These are phyloP conservation scores for Myotis davidii DNA, from an alignment of 2,113 vertebrate species.

Conservation along the genomic window DNA sequence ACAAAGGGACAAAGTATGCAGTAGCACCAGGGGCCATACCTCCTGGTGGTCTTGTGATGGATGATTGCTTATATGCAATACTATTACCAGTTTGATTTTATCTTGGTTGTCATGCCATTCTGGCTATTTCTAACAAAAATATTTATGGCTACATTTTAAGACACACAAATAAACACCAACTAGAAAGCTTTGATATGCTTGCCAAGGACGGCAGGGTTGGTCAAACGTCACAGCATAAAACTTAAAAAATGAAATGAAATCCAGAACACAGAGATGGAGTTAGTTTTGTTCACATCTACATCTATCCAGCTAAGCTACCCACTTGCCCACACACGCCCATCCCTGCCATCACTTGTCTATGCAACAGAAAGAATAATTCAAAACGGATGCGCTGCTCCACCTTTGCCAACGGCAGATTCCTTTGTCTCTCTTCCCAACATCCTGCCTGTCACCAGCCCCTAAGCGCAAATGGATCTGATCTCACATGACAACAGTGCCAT, in stretches of 20 bases:
- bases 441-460: background rate
- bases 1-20: background rate
- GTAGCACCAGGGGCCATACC: background rate
- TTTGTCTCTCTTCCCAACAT: conserved; percentile 9
- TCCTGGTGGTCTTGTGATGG: background rate
- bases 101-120: background rate
- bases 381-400: background rate
- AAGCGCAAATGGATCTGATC: background rate
- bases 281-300: background rate
- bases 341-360: background rate
- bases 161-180: background rate
- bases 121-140: background rate
- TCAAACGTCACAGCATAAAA: background rate
- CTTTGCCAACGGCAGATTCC: conserved; percentile 16
- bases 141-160: background rate
- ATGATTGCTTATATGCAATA: background rate
- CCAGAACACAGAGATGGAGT: background rate
- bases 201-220: background rate
- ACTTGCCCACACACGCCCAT: background rate
- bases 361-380: background rate
- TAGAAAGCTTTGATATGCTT: background rate
- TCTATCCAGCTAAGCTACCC: background rate
- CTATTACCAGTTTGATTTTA: background rate
- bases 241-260: background rate
- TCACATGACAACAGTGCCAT: conserved; percentile 45